A percentile compares a stretch with the other conserved stretches of the same genome.
phyloP scores from a whole-genome alignment of 1,140 invertebrate species.

The Panagrolaimus sp. region DNA sequence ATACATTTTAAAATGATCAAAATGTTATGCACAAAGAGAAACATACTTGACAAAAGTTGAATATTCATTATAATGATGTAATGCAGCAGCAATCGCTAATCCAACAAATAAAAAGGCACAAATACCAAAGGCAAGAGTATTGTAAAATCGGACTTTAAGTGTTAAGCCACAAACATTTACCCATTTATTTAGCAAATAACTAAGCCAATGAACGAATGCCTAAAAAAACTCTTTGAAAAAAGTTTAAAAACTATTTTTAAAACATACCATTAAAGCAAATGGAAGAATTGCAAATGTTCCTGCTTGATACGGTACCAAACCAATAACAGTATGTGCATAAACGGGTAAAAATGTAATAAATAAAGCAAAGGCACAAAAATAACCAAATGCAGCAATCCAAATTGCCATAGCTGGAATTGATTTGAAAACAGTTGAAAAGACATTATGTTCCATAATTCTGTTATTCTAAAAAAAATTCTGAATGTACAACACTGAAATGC shows the following conservation, averaged over 20 bases:
- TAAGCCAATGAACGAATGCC: slow-evolving; percentile 15
- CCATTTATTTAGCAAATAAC: slow-evolving; percentile 2
- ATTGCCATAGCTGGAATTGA: slow-evolving; percentile 30
- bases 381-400: slow-evolving; percentile 30
- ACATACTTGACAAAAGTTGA: background rate
- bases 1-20: slow-evolving; percentile 19
- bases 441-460: slow-evolving; percentile 18
- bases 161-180: slow-evolving; percentile 13
- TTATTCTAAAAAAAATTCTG: slow-evolving; percentile 22
- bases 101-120: slow-evolving; percentile 25
- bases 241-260: slow-evolving; percentile 4
- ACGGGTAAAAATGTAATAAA: slow-evolving; percentile 33
- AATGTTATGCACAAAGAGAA: background rate
- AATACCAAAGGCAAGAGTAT: slow-evolving; percentile 21
- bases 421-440: slow-evolving; percentile 19
- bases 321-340: slow-evolving; percentile 24
- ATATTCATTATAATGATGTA: slow-evolving; percentile 18
- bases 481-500: background rate
- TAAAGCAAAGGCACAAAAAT: slow-evolving; percentile 34
- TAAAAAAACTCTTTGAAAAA: slow-evolving; percentile 7
- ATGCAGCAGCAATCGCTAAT: slow-evolving; percentile 20
- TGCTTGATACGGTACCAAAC: slow-evolving; percentile 1
- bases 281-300: background rate
- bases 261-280: slow-evolving; percentile 10
- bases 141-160: slow-evolving; percentile 31